Evolutionary conservation across 2,888 invertebrate species (phyloP), one percentile per base, ranked within the genome.

Genomic region (Cephonodes hylas): DNA sequence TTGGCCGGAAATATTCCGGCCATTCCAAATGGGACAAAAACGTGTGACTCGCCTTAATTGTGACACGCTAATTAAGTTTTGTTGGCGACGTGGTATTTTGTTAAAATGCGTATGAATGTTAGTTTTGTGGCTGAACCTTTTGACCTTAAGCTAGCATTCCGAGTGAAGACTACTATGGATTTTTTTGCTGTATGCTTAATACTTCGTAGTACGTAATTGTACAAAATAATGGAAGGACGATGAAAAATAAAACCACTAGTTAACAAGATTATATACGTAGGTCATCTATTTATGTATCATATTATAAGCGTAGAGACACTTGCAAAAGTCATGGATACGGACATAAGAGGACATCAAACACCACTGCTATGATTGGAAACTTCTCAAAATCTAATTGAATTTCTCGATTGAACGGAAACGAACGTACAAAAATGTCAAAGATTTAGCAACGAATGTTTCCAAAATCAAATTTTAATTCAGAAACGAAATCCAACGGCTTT

Each of bases 371-470:
- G 73, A 76, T 76, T 75, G 72, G 71, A 76, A 77, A 75, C 73
- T 72, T 71, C 63, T 69, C 63, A 66, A 64, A 71, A 69, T 74
- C 68, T 73, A 77, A 80, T 80, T 79, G 72, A 74, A 77, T 73
- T 75, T 66, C 58, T 63, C 61, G 62, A 68, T 59, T 63, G 64
- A 58, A 59, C 44, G 44, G 44, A 45, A 61, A 45, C 57, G 53
- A n/a, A 56, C 58, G 61, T 34, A 45, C 42, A 42, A 61, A 59
- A 60, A 46, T 44, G 34, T 42, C 20, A n/a, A 45, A 23, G 15
- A 34, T 62, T 46, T 38, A 58, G 53, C 46, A 42, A 13, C 25
- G 23, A 53, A 27, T 22, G 42, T 58, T 58, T 46, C 5, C 59
- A 64, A 61, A 66, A 63, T 60, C 59, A 61, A 62, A 62, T 57